Evolutionary conservation across 92 coral and sea anemone genomes (phyloP), one percentile per base, ranked within the genome.

Genomic region (Chrysogorgia sp.): DNA sequence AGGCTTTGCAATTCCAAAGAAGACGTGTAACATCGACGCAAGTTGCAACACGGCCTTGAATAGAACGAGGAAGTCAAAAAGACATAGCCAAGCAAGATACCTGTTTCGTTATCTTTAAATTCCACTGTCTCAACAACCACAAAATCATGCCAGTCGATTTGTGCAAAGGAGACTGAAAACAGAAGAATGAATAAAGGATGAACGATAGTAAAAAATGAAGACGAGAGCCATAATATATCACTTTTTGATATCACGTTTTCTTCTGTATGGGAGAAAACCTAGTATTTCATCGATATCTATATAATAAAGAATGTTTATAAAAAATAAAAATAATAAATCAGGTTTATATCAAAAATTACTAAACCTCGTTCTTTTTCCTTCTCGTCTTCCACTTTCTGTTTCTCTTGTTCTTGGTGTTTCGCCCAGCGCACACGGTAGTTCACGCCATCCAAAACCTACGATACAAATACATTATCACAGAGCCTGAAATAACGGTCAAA

Each of bases 81-180:
- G n/a, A n/a, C n/a, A n/a, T n/a, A n/a, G n/a, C n/a, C n/a, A n/a
- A n/a, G n/a, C n/a, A n/a, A n/a, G n/a, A n/a, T 81, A 93, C 98
- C 98, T 58, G 90, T 75, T 84, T 93, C 98, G 67, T 75, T 77
- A 52, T 93, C 98, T 64, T 91, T 93, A 55, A 93, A 93, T 34
- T 93, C 98, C 65, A 93, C 98, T 31, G 97, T 93, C 79, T 93
- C 98, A 59, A 93, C 98, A 29, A 93, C 98, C 52, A 93, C 98
- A 91, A 93, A 93, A 83, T 93, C 98, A 81, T 93, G 98, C 98
- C 98, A 93, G 65, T 93, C 98, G 63, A 93, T 91, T 83, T 84
- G 87, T 12, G 98, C 98, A 89, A 93, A 93, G 28, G 98, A 96
- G 43, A 93, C 98, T 91, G 67, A 13, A 81, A 75, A 66, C 37